Percentiles rank a stretch among this genome's conserved stretches.
These are phyloP conservation scores for Ceratina australensis DNA, from an alignment of 1,140 invertebrate genomes.

Conservation along the genomic window DNA sequence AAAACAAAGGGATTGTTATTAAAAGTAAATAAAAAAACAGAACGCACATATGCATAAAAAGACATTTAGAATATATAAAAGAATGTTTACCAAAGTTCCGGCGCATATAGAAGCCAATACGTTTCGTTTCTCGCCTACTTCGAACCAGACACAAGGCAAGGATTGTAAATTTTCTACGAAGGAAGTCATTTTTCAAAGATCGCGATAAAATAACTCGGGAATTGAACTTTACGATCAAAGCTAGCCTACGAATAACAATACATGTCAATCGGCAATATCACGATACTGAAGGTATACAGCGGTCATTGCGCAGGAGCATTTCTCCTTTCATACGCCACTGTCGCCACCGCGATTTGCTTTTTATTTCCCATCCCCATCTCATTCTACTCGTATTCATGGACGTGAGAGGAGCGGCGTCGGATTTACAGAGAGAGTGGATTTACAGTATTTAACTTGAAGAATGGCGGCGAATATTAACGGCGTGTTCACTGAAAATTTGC, in stretches of 20 bases:
- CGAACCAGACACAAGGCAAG: slow-evolving; percentile 83
- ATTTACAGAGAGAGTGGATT: no score
- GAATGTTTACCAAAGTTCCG: slow-evolving; percentile 87
- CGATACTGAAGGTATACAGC: no score
- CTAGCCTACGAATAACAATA: slow-evolving; percentile 51
- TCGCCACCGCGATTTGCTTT: no score
- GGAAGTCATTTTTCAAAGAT: slow-evolving; percentile 66
- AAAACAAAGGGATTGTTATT: slow-evolving; percentile 45
- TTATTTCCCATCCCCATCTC: no score
- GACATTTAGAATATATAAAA: slow-evolving; percentile 26
- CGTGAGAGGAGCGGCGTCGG: no score
- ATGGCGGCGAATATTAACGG: slow-evolving; percentile 85
- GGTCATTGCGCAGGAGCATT: no score
- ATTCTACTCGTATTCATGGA: no score
- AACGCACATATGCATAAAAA: not conserved
- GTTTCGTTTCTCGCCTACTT: slow-evolving; percentile 88
- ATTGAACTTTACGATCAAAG: not conserved
- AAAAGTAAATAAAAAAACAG: not conserved
- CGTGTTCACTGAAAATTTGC: slow-evolving; percentile 82
- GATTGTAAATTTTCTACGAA: slow-evolving; percentile 80
- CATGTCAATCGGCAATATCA: slow-evolving; percentile 2
- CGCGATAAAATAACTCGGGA: not conserved
- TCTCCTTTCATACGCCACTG: no score
- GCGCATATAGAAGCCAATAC: slow-evolving; percentile 89
- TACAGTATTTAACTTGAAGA: slow-evolving; percentile 53